A percentile compares a stretch with the other conserved stretches of the same genome.
Evolutionary conservation across 2,113 vertebrate species (phyloP).

Genomic region (Nycticebus coucang): DNA sequence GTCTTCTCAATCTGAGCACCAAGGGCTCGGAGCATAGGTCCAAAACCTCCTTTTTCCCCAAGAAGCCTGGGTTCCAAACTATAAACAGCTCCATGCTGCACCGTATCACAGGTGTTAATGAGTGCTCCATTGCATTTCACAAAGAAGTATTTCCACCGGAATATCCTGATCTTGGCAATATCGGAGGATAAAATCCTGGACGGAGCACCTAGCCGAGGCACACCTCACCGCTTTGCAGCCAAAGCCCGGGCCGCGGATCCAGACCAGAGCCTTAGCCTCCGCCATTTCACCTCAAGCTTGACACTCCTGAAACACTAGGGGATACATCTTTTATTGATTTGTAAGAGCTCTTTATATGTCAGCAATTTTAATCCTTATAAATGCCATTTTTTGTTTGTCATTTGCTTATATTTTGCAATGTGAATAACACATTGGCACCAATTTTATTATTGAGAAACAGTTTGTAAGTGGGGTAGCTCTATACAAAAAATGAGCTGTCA

Average conservation of each 20-base stretch:
- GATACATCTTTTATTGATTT: constrained; percentile 29
- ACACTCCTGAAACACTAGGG: rapidly evolving
- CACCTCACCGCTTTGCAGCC: not conserved
- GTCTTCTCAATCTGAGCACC: constrained; percentile 99
- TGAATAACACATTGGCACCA: not conserved
- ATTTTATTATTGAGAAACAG: constrained; percentile 24
- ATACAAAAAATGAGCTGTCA: not conserved
- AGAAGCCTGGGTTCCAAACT: constrained; percentile 91
- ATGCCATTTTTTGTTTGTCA: not conserved
- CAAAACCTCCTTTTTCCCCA: constrained; percentile 99
- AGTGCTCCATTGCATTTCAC: constrained; percentile 87
- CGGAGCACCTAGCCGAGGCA: constrained; percentile 25
- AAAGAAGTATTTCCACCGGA: constrained; percentile 86
- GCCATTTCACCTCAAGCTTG: not conserved
- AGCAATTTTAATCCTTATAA: not conserved
- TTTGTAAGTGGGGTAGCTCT: not conserved
- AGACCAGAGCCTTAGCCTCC: not conserved
- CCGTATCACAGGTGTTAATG: constrained; percentile 65
- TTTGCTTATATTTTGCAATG: constrained; percentile 3
- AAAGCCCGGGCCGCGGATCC: constrained; percentile 54
- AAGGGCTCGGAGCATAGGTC: constrained; percentile 97
- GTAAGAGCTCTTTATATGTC: not conserved
- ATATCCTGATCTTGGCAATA: constrained; percentile 83
- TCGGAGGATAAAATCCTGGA: constrained; percentile 48
- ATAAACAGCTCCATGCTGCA: constrained; percentile 90